These are phyloP conservation scores for Cyphomyrmex costatus DNA, from an alignment of 1,140 invertebrate species.

Conservation along the genomic window DNA sequence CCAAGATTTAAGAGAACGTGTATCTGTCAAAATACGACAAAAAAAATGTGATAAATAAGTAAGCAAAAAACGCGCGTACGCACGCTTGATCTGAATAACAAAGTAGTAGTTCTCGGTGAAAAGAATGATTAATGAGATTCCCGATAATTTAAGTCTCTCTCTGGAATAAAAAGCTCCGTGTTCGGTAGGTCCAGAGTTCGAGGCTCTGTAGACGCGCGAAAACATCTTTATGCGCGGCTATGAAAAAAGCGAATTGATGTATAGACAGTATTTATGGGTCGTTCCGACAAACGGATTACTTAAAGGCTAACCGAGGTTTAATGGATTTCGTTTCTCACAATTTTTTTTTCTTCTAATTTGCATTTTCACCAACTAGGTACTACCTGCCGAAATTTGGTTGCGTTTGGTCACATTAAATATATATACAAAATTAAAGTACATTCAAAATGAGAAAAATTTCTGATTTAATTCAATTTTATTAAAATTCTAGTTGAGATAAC, in stretches of 20 bases:
- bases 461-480: too few relatives aligned
- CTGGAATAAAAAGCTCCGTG: not conserved
- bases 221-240: slow-evolving; percentile 31
- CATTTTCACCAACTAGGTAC: too few relatives aligned
- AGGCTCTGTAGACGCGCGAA: not conserved
- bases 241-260: not conserved
- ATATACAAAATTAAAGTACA: too few relatives aligned
- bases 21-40: not conserved
- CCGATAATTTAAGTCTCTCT: slow-evolving; percentile 7
- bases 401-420: too few relatives aligned
- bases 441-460: too few relatives aligned
- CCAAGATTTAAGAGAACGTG: not conserved
- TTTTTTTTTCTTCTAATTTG: not conserved
- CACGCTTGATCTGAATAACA: slow-evolving; percentile 31
- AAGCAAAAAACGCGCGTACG: not conserved
- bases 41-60: not conserved
- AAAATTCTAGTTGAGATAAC: too few relatives aligned
- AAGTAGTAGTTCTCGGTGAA: not conserved
- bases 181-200: slow-evolving; percentile 25
- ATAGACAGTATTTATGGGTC: not conserved
- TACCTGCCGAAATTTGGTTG: too few relatives aligned
- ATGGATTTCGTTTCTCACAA: not conserved
- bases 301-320: not conserved
- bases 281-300: slow-evolving; percentile 2
- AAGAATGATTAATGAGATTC: slow-evolving; percentile 22